Percentiles rank a stretch among this genome's conserved stretches.
These are phyloP conservation scores for Taurulus bubalis DNA, from an alignment of 2,113 vertebrate species.

Conservation along the genomic window DNA sequence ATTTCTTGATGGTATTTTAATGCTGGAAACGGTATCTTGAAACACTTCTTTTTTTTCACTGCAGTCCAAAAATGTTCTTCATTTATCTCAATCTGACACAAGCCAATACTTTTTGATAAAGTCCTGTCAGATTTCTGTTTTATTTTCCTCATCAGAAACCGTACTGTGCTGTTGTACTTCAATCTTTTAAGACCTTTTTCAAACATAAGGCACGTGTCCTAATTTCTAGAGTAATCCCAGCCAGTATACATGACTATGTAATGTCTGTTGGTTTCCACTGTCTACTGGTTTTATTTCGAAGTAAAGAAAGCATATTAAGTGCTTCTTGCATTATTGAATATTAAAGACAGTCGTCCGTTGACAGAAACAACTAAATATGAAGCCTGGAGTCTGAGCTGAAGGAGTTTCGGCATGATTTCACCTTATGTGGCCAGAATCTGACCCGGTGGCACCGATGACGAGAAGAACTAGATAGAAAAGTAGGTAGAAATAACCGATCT, in stretches of 20 bases:
- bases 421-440: too few species aligned
- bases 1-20: conserved; percentile 28
- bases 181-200: background rate
- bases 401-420: too few species aligned
- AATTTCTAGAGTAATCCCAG: background rate
- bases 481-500: too few species aligned
- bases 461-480: too few species aligned
- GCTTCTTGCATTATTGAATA: background rate
- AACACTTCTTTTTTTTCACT: background rate
- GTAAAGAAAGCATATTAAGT: background rate
- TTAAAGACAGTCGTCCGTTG: background rate
- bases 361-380: background rate
- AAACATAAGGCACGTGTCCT: background rate
- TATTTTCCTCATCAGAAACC: background rate
- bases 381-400: too few species aligned
- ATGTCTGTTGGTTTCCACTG: background rate
- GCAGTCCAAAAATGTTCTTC: background rate
- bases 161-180: background rate
- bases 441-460: too few species aligned
- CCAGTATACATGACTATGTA: background rate
- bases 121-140: background rate
- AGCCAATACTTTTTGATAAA: background rate
- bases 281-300: background rate
- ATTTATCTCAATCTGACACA: background rate
- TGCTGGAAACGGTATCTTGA: background rate